phyloP scores from a whole-genome alignment of 2,113 vertebrate genomes.

The Nannospalax galili region DNA sequence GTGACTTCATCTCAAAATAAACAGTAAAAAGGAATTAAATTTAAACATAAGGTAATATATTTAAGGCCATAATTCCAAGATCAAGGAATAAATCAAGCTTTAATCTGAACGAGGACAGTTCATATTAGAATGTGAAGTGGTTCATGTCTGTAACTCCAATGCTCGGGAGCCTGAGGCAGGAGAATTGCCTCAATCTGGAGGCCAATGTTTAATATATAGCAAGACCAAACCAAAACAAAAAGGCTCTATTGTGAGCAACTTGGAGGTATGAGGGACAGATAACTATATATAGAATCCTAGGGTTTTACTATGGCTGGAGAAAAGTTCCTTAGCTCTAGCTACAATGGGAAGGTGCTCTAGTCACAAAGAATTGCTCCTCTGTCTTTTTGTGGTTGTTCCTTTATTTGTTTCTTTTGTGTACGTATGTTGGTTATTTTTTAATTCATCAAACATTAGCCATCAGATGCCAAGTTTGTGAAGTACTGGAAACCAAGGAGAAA shows the following conservation, averaged over 20 bases:
- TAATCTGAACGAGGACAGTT: neutral
- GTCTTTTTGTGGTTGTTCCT: neutral
- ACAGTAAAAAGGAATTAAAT: neutral
- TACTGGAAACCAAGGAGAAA: neutral
- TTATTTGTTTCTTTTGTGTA: no score
- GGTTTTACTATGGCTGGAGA: neutral
- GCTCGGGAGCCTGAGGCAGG: neutral
- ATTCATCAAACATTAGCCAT: neutral
- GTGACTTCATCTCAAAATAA: neutral
- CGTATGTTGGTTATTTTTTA: neutral
- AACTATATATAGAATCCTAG: neutral
- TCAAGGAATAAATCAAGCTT: constrained; percentile 41
- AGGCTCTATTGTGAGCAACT: neutral
- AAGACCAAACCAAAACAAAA: neutral
- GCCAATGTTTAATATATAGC: no score
- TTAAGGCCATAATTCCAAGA: neutral
- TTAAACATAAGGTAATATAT: neutral
- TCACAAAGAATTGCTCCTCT: neutral
- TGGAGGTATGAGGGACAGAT: neutral
- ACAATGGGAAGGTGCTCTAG: neutral
- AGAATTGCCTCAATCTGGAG: neutral
- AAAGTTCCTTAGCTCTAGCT: neutral
- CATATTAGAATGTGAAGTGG: neutral
- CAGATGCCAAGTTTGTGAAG: neutral
- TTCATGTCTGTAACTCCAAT: neutral